A percentile compares a stretch with the other conserved stretches of the same genome.
phyloP scores from a whole-genome alignment of 2,113 vertebrate genomes.

The Colaptes auratus region DNA sequence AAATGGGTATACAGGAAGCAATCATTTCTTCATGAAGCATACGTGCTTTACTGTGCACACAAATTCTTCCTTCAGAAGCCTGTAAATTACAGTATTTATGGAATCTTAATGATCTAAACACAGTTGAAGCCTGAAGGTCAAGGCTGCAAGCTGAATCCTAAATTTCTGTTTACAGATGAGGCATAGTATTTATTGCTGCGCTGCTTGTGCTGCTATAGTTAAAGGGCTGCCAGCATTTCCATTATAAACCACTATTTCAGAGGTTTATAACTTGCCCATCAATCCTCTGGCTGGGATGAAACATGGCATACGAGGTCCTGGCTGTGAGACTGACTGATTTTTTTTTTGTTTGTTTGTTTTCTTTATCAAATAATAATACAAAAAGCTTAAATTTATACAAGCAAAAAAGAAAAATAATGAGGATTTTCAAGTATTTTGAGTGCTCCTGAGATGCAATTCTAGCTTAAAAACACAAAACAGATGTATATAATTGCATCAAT shows the following conservation, averaged over 20 bases:
- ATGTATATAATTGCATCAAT: neutral
- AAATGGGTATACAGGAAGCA: conserved; percentile 63
- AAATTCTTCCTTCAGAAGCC: conserved; percentile 66
- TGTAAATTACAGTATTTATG: conserved; percentile 78
- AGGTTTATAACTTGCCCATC: conserved; percentile 68
- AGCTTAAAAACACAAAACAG: neutral
- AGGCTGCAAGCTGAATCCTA: conserved; percentile 74
- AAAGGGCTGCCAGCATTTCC: conserved; percentile 73
- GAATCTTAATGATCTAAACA: conserved; percentile 74
- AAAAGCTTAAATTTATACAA: neutral
- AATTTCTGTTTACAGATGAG: conserved; percentile 83
- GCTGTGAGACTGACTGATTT: conserved; percentile 9
- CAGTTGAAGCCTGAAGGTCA: conserved; percentile 84
- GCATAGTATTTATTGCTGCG: conserved; percentile 75
- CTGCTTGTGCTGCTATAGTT: conserved; percentile 57
- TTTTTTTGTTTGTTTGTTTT: conserved; percentile 4
- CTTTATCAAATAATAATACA: conserved; percentile 18
- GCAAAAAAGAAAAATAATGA: neutral
- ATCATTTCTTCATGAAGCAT: conserved; percentile 55
- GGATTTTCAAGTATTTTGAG: neutral
- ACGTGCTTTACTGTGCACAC: conserved; percentile 62
- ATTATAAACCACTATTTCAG: conserved; percentile 77
- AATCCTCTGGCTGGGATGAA: conserved; percentile 61
- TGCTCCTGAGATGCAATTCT: neutral
- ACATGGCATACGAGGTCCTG: conserved; percentile 57